phyloP scores from a whole-genome alignment of 2,888 invertebrate species.

The Tiliacea aurago region DNA sequence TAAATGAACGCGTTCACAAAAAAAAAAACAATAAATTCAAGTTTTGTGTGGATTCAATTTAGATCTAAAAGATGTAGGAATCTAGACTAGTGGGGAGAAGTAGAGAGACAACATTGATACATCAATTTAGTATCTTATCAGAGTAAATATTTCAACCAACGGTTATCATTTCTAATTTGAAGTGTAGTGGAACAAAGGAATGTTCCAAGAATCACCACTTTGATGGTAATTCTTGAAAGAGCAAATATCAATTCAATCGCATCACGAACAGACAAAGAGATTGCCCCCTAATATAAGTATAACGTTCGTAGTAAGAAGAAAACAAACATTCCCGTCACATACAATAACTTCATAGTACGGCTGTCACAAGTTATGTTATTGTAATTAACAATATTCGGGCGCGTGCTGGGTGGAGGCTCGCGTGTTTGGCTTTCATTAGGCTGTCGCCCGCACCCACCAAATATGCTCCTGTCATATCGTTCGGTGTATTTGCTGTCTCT shows the following conservation, averaged over 20 bases:
- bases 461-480: slow-evolving; percentile 72
- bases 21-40: slow-evolving; percentile 23
- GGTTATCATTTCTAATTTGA: slow-evolving; percentile 9
- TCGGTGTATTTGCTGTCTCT: slow-evolving; percentile 69
- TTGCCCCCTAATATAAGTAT: slow-evolving; percentile 27
- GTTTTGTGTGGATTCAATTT: slow-evolving; percentile 30
- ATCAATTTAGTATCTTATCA: slow-evolving; percentile 15
- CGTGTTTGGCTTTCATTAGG: slow-evolving; percentile 88
- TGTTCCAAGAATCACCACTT: background rate
- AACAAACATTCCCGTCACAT: slow-evolving; percentile 46
- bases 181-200: background rate
- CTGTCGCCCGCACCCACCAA: slow-evolving; percentile 78
- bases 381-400: slow-evolving; percentile 73
- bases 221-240: background rate
- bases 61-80: slow-evolving; percentile 26
- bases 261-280: background rate
- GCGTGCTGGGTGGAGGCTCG: slow-evolving; percentile 78
- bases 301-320: slow-evolving; percentile 11
- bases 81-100: slow-evolving; percentile 8
- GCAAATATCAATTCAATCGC: background rate
- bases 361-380: slow-evolving; percentile 67
- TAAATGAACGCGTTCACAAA: slow-evolving; percentile 50
- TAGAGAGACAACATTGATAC: background rate
- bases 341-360: slow-evolving; percentile 50
- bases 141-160: slow-evolving; percentile 26